phyloP scores from a whole-genome alignment of 2,888 invertebrate genomes.

The Chymomyza amoena region DNA sequence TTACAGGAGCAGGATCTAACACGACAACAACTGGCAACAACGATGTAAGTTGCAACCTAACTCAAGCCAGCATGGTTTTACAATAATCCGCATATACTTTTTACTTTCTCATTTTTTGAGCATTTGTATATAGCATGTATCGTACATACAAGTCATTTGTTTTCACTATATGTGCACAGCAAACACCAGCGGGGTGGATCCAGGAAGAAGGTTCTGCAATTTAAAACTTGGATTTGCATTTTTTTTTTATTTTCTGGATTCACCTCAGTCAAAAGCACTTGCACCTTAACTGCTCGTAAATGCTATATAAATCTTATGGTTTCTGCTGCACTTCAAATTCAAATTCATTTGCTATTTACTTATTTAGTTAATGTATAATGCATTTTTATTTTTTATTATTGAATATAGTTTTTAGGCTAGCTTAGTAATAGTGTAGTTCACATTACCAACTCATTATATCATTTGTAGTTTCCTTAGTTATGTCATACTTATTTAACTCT shows the following conservation, averaged over 20 bases:
- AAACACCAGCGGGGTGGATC: too few relatives aligned
- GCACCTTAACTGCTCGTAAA: not conserved
- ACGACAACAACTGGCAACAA: slow-evolving; percentile 7
- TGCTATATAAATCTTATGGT: not conserved
- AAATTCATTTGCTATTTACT: not conserved
- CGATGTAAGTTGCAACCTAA: not conserved
- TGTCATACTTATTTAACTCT: not conserved
- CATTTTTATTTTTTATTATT: not conserved
- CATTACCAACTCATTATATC: not conserved
- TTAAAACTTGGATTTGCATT: too few relatives aligned
- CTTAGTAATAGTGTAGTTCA: not conserved
- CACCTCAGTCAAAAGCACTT: not conserved
- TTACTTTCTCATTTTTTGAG: not conserved
- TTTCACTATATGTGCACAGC: too few relatives aligned
- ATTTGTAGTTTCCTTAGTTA: not conserved
- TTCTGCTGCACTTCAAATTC: not conserved
- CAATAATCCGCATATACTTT: not conserved
- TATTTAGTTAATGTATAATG: not conserved
- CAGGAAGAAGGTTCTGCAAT: too few relatives aligned
- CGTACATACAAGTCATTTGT: not conserved
- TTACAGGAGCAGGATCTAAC: slow-evolving; percentile 56
- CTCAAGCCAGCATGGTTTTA: not conserved
- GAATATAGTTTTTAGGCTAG: not conserved
- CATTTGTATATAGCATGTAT: not conserved
- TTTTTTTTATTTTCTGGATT: too few relatives aligned